These are phyloP conservation scores for Schizopygopsis malacanthus DNA, from an alignment of 2,797 vertebrate species.

Conservation along the genomic window DNA sequence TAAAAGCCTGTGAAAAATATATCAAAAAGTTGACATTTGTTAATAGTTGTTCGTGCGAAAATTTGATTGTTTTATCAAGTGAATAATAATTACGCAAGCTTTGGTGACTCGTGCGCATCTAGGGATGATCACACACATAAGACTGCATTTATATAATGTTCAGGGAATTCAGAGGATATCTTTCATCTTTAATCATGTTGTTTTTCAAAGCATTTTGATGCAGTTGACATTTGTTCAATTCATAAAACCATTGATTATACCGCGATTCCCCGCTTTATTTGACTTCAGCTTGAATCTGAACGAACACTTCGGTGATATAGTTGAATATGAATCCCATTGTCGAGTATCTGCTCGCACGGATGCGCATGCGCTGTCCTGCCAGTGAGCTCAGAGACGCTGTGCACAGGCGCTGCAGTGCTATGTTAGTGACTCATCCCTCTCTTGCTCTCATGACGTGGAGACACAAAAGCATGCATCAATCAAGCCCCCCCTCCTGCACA, in stretches of 20 bases:
- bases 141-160: neutral
- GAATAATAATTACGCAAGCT: neutral
- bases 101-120: neutral
- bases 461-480: conserved; percentile 68
- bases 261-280: neutral
- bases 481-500: conserved; percentile 61
- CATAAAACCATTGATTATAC: neutral
- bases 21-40: neutral
- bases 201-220: neutral
- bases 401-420: conserved; percentile 54
- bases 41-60: no score
- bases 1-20: neutral
- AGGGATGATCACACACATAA: neutral
- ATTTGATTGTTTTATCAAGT: neutral
- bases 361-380: neutral
- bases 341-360: neutral
- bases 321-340: neutral
- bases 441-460: conserved; percentile 63
- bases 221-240: neutral
- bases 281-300: neutral
- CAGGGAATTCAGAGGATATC: no score
- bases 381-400: conserved; percentile 21
- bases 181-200: neutral
- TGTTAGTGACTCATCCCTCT: conserved; percentile 70
- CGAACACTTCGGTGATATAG: no score